These are phyloP conservation scores for Zaprionus kolodkinae DNA, from an alignment of 1,140 invertebrate species.

Conservation along the genomic window DNA sequence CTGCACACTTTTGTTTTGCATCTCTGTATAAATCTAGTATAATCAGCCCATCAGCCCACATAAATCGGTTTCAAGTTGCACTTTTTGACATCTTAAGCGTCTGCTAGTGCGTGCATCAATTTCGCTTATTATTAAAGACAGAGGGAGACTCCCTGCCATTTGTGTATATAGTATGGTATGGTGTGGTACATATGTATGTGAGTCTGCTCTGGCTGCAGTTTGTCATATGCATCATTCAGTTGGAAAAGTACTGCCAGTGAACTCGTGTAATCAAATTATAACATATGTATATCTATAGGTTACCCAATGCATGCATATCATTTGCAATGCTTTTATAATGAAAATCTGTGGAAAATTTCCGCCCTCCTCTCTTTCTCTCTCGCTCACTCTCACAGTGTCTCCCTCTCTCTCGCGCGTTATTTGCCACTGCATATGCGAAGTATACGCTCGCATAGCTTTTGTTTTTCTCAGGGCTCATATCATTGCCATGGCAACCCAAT, in stretches of 20 bases:
- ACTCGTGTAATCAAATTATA: conserved; percentile 2
- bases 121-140: not conserved
- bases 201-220: not conserved
- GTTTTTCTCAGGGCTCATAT: conserved; percentile 14
- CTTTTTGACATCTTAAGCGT: not conserved
- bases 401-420: not conserved
- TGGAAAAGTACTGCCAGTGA: not conserved
- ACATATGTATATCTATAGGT: conserved; percentile 1
- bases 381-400: too few species aligned
- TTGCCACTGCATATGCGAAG: not conserved
- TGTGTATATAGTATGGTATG: too few species aligned
- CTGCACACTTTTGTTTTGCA: not conserved
- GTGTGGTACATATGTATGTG: too few species aligned
- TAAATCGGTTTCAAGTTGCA: not conserved
- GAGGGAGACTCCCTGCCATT: not conserved
- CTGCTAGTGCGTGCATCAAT: not conserved
- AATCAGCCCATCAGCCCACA: not conserved
- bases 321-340: not conserved
- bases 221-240: not conserved
- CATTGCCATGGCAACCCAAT: conserved; percentile 28
- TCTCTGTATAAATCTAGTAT: not conserved
- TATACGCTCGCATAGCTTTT: not conserved
- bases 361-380: not conserved
- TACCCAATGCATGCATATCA: conserved; percentile 1
- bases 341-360: not conserved